Conservation (phyloP, 2,888 invertebrate species). For the Perizoma affinitatum region DNA sequence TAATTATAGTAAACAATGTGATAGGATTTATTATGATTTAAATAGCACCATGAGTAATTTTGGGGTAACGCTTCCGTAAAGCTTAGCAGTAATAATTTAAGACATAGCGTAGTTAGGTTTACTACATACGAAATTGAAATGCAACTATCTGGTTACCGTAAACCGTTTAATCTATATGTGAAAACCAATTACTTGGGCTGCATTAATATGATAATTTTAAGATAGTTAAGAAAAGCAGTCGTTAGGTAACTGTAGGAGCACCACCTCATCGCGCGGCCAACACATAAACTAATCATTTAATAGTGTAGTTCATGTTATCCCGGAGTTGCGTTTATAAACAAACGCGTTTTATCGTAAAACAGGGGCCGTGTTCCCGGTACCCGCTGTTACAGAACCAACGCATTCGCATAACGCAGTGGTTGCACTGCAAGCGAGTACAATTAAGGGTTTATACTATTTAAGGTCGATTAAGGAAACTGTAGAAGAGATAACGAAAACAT, state of each 20-base stretch:
- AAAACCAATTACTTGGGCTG: constrained; percentile 10
- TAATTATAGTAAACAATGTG: background rate
- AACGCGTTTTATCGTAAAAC: constrained; percentile 46
- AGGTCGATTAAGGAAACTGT: too few relatives aligned
- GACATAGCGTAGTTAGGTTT: too few relatives aligned
- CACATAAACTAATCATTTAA: constrained; percentile 34
- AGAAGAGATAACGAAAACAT: too few relatives aligned
- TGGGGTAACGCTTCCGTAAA: too few relatives aligned
- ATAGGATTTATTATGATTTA: too few relatives aligned
- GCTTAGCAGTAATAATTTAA: too few relatives aligned
- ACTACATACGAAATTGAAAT: background rate
- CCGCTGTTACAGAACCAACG: constrained; percentile 26
- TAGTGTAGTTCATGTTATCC: constrained; percentile 26
- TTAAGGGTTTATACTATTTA: too few relatives aligned
- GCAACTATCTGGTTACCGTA: background rate
- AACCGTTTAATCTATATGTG: too few relatives aligned
- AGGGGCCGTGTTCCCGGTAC: constrained; percentile 43
- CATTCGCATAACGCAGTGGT: constrained; percentile 27
- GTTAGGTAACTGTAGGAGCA: background rate
- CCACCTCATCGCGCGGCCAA: constrained; percentile 12
- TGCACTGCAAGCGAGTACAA: constrained; percentile 27
- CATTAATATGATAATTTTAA: constrained; percentile 5
- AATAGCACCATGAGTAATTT: too few relatives aligned
- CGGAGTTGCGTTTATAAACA: constrained; percentile 49
- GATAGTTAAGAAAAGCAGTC: constrained; percentile 3